A percentile compares a stretch with the other conserved stretches of the same genome.
Conservation (phyloP, 2,888 invertebrate species). For the Linyphia triangularis region DNA sequence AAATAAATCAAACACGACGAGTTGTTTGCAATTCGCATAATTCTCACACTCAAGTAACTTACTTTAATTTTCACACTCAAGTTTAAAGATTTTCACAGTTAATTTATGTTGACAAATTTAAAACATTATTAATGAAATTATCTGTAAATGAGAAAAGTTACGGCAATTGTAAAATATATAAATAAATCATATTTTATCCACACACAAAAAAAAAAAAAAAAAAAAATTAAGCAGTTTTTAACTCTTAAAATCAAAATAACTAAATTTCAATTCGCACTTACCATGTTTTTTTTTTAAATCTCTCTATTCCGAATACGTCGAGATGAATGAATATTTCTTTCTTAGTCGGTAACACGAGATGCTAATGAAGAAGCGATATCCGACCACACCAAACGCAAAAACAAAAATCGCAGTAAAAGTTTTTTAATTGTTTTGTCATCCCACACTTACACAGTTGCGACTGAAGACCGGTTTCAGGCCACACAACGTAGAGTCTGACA, state of each 20-base stretch:
- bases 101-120: no score
- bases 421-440: slow-evolving; percentile 17
- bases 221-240: background rate
- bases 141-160: background rate
- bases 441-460: background rate
- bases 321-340: background rate
- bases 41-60: no score
- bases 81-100: no score
- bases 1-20: no score
- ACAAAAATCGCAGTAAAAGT: background rate
- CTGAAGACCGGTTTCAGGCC: slow-evolving; percentile 26
- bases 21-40: no score
- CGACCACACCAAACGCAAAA: background rate
- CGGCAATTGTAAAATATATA: background rate
- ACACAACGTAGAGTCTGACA: slow-evolving; percentile 8
- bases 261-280: background rate
- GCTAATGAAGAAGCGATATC: background rate
- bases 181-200: background rate
- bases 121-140: background rate
- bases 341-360: background rate
- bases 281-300: background rate
- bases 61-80: no score
- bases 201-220: background rate
- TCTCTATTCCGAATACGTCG: background rate
- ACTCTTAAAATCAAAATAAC: background rate